Base-by-base conservation (phyloP, 2,888 invertebrate genomes). In the Physocephala rufipes region DNA sequence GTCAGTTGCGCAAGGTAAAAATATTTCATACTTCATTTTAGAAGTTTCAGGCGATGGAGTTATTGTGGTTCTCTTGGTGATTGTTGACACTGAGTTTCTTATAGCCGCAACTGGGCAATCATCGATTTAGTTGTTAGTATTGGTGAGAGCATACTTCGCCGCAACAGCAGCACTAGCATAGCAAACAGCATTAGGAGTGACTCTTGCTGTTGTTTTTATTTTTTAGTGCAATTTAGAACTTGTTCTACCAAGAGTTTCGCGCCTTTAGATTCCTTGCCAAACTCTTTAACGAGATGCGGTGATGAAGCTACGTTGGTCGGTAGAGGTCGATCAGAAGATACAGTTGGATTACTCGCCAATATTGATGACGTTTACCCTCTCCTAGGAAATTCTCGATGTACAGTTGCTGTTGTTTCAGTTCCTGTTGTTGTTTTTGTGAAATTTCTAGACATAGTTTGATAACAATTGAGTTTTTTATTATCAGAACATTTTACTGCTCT, bases 231-330 rank as follows among this genome's bases (percentile, higher is more conserved):
- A 49, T 2, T 55, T 71, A 64, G 13, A 16, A 30, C n/a, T 5
- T 43, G 78, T 79, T 83, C 83, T 66, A 83, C 79, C 77, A 83
- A 77, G 77, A 85, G 79, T 78, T 83, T 84, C 73, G 84, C 85
- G 73, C 82, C 80, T 77, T 82, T 81, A 74, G 84, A 79, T 77
- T 84, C 76, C 74, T 83, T 80, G 77, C 81, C 77, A 74, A 78
- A 80, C 75, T 81, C 79, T 73, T 79, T 79, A 53, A 74, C 62
- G 72, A 65, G 76, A 16, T 70, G 26, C 24, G 62, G 16, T 21
- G 63, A 53, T 16, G 19, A 19, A 16, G 53, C 15, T 21, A 61
- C 16, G 73, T 63, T 30, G 58, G 74, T 30, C 30, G 64, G n/a
- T 36, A 64, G 30, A 24, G 70, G 21, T 67, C 19, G 47, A 19